phyloP scores from a whole-genome alignment of 1,140 invertebrate species.

The Microplitis demolitor region DNA sequence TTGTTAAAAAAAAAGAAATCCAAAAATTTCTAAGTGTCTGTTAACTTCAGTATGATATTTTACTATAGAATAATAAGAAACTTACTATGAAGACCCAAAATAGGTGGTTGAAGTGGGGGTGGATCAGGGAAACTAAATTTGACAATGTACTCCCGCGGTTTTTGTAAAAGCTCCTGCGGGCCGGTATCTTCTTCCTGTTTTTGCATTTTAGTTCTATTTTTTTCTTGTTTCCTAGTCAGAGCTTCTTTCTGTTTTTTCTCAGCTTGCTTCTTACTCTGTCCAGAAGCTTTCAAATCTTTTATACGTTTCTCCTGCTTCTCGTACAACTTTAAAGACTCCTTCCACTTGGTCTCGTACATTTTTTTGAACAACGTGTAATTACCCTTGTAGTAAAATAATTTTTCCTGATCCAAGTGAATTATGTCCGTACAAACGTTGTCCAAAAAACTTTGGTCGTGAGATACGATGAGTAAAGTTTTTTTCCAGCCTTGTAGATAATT shows the following conservation, averaged over 20 bases:
- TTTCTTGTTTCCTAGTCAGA: constrained; percentile 92
- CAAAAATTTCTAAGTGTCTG: too few relatives aligned
- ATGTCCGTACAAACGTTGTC: constrained; percentile 99
- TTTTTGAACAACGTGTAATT: constrained; percentile 99
- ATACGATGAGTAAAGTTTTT: constrained; percentile 95
- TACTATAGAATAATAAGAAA: constrained; percentile 23
- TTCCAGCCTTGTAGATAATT: constrained; percentile 98
- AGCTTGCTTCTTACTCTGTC: constrained; percentile 93
- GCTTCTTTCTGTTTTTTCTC: constrained; percentile 93
- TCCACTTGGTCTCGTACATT: constrained; percentile 95
- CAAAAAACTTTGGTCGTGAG: constrained; percentile 99
- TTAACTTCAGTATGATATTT: too few relatives aligned
- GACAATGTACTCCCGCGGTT: constrained; percentile 92
- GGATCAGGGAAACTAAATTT: constrained; percentile 98
- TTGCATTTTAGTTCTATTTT: constrained; percentile 80
- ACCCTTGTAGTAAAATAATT: constrained; percentile 96
- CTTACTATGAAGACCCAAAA: constrained; percentile 88
- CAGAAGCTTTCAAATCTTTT: constrained; percentile 92
- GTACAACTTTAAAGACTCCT: constrained; percentile 95
- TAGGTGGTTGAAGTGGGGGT: constrained; percentile 91
- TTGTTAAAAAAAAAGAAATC: too few relatives aligned
- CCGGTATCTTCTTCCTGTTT: constrained; percentile 82
- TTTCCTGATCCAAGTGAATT: constrained; percentile 94
- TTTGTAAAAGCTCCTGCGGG: constrained; percentile 81
- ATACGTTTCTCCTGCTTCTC: constrained; percentile 97